A percentile compares a stretch with the other conserved stretches of the same genome.
Conservation (phyloP, 2,113 vertebrate species). For the Anseranas semipalmata region DNA sequence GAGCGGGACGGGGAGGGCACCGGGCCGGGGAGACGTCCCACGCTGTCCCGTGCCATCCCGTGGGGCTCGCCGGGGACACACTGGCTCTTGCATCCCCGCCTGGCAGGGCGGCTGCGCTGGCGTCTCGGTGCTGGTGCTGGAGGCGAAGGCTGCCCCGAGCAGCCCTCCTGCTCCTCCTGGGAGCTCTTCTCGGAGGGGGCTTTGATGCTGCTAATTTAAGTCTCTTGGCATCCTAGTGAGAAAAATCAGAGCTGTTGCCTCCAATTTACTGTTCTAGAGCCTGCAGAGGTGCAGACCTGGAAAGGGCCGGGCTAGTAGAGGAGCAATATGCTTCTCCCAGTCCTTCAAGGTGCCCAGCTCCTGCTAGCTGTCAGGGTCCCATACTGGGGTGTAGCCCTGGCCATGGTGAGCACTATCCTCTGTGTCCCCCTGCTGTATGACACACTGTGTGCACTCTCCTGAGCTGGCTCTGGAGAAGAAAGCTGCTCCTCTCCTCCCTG, state of each 20-base stretch:
- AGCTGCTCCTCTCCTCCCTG: background rate
- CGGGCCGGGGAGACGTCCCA: background rate
- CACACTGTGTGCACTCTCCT: fast-evolving
- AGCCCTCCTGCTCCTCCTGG: background rate
- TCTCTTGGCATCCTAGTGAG: background rate
- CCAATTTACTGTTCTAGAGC: background rate
- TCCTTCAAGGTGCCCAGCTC: background rate
- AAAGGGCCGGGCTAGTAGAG: background rate
- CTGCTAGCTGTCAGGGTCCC: background rate
- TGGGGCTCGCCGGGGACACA: background rate
- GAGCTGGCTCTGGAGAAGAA: background rate
- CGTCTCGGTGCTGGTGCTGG: fast-evolving
- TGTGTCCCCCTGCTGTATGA: background rate
- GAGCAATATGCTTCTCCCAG: background rate
- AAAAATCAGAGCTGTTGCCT: background rate
- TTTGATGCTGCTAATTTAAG: background rate
- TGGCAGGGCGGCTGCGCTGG: background rate
- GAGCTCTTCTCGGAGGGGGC: background rate
- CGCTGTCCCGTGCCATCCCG: background rate
- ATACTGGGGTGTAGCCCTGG: background rate
- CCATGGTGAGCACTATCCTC: fast-evolving
- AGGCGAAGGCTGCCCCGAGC: background rate
- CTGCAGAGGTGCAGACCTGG: background rate
- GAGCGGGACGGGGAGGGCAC: background rate
- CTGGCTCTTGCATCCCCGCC: background rate